Base-by-base conservation (phyloP, 2,113 vertebrate genomes). In the Prunella himalayana region DNA sequence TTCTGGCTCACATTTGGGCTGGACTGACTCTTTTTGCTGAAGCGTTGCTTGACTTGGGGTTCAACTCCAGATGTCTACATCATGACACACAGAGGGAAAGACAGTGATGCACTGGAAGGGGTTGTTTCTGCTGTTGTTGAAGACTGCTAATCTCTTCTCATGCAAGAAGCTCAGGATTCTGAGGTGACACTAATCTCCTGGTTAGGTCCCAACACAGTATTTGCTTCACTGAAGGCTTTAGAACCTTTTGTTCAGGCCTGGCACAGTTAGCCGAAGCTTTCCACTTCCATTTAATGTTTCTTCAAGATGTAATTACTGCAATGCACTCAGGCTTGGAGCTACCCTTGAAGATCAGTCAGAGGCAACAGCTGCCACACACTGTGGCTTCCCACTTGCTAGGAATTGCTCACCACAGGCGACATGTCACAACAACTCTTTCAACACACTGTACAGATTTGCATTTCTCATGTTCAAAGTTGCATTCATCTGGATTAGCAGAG, bases 361-460 rank as follows among this genome's bases (percentile, higher is more conserved):
- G 45, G 64, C 64, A 80, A 75, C 59, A 92, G 76, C 90, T 92
- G 90, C 66, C 90, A 86, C 53, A 73, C 75, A 60, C 75, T 75
- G 83, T 71, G 88, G 85, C 92, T 86, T 95, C 92, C 82, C 79
- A 88, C 75, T 77, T 88, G 84, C 69, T 83, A 64, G 60, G 88
- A 93, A 82, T 60, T 92, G 76, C 86, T 97, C 79, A 93, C 85
- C 76, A 25, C 82, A 90, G 92, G 85, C 47, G 0, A 51, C 51
- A 41, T 77, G 80, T 93, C 85, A 93, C 85, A 96, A 90, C 82
- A 90, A 16, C 72, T 83, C 87, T 79, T 92, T 79, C 73, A 78
- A 88, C 71, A 91, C 82, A 19, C 82, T 51, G 54, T 27, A 59
- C 42, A 80, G 54, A 92, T 85, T 50, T 3, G 2, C 54, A 70